phyloP scores from a whole-genome alignment of 2,113 vertebrate genomes.

The Callocephalon fimbriatum region DNA sequence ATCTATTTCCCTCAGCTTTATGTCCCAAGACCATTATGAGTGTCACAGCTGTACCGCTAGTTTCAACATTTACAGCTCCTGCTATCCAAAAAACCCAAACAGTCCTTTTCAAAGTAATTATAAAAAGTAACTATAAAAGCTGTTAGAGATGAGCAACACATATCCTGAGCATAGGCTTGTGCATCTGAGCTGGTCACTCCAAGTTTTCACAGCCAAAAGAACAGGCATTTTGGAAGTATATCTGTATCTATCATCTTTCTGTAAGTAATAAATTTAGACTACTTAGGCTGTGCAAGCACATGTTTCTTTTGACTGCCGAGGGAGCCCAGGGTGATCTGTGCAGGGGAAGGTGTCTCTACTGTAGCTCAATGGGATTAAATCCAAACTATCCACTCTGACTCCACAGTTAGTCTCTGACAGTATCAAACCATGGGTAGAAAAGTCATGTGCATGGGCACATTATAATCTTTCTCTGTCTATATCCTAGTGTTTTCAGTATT shows the following conservation, averaged over 20 bases:
- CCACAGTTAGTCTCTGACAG: not conserved
- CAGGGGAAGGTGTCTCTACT: not conserved
- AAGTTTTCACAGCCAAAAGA: not conserved
- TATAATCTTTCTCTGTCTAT: not conserved
- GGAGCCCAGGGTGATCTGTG: not conserved
- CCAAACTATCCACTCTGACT: not conserved
- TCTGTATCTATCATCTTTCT: not conserved
- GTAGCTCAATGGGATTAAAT: not conserved
- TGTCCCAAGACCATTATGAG: not conserved
- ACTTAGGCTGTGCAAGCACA: not conserved
- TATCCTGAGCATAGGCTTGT: not conserved
- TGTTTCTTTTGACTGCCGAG: not conserved
- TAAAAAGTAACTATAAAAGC: not conserved
- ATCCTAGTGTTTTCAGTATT: not conserved
- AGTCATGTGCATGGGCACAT: rapidly evolving
- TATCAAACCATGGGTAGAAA: not conserved
- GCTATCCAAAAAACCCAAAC: not conserved
- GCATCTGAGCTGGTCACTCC: not conserved
- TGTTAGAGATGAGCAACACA: not conserved
- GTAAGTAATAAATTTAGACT: not conserved
- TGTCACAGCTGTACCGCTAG: not conserved
- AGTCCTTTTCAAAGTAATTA: not conserved
- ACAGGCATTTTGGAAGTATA: not conserved
- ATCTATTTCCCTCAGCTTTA: not conserved
- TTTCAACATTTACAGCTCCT: not conserved